Evolutionary conservation across 2,797 vertebrate species (phyloP), one percentile per base, ranked within the genome.

Genomic region (Dermochelys coriacea): DNA sequence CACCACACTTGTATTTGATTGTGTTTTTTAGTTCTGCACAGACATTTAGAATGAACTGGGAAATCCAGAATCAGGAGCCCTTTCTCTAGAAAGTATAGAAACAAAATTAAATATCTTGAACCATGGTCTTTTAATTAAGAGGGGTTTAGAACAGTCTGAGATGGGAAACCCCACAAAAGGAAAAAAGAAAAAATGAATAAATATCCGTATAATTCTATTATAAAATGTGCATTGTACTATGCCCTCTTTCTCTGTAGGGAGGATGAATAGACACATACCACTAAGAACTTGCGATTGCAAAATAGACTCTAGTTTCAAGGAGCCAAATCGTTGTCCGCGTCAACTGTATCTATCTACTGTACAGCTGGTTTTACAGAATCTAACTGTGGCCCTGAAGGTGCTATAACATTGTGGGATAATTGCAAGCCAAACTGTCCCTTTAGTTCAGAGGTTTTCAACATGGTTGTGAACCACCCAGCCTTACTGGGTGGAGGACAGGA

Each of bases 381-480:
- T 54, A 93, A 86, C 54, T 85, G 54, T 55, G 93, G 49, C 80
- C 89, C 64, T 8, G 64, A 41, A 23, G 12, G 50, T 59, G 79
- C 31, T 49, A n/a, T 68, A 93, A 96, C 45, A 81, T 91, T 91
- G 55, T 94, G 51, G 37, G 68, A 91, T 61, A 64, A 10, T 49
- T 78, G 59, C 61, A 64, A 71, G 64, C n/a, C n/a, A 41, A 21
- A 19, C 9, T 37, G 19, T 37, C 5, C n/a, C 64, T 71, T 41
- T n/a, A 41, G 5, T n/a, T 41, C n/a, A 23, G 64, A 71, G 9
- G n/a, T 41, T 71, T 71, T 71, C 10, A 71, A 71, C n/a, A 71
- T 25, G 64, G 21, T 23, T 37, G 18, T 1, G 5, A 68, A 37
- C n/a, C n/a, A 37, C n/a, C 64, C 19, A 91, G 37, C 89, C 85